Percentiles rank a stretch among this genome's conserved stretches.
Evolutionary conservation across 2,888 invertebrate genomes (phyloP).

Genomic region (Hirtodrosophila cameraria): DNA sequence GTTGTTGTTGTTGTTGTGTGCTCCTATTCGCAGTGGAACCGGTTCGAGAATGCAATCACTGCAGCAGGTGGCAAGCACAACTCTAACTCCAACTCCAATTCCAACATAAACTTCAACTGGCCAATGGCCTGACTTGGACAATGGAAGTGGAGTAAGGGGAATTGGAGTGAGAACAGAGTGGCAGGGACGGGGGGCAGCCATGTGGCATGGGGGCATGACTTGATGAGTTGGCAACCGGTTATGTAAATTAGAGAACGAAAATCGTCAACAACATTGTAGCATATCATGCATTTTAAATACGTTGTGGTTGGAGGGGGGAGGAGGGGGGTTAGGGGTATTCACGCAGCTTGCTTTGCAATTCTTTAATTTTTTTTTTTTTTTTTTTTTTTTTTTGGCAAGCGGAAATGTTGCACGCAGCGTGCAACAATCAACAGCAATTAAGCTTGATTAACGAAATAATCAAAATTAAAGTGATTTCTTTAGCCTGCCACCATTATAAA

Average conservation of each 20-base stretch:
- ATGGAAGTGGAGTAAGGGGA: not conserved
- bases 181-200: too few relatives aligned
- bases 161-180: too few relatives aligned
- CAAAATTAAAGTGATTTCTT: conserved; percentile 41
- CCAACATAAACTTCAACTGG: conserved; percentile 26
- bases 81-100: conserved; percentile 15
- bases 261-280: conserved; percentile 45
- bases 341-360: conserved; percentile 19
- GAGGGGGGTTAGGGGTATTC: not conserved
- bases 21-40: conserved; percentile 51
- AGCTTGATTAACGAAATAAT: conserved; percentile 63
- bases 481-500: not conserved
- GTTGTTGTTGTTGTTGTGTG: conserved; percentile 14
- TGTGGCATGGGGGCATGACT: conserved; percentile 1
- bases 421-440: conserved; percentile 63
- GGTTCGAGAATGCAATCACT: conserved; percentile 48
- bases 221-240: conserved; percentile 67
- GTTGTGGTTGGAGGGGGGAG: too few relatives aligned
- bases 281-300: conserved; percentile 68
- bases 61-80: conserved; percentile 68
- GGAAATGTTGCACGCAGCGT: conserved; percentile 35
- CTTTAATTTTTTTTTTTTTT: not conserved
- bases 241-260: conserved; percentile 60
- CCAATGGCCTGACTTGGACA: conserved; percentile 16
- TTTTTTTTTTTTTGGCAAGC: conserved; percentile 45